These are phyloP conservation scores for Penaeus japonicus DNA, from an alignment of 1,140 invertebrate genomes.

Conservation along the genomic window DNA sequence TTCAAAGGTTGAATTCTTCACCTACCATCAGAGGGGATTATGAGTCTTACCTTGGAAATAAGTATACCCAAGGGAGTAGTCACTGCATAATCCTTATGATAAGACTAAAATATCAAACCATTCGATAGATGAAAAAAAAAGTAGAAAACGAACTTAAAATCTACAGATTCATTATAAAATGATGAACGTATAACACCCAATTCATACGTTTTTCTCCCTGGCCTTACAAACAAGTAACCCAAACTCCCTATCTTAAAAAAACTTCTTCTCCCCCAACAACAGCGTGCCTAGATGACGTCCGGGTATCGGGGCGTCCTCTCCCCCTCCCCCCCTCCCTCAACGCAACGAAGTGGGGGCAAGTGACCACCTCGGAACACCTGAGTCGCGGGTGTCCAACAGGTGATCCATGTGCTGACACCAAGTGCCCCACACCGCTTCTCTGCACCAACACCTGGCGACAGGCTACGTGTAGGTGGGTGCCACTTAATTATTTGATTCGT, in stretches of 20 bases:
- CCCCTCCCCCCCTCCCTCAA: conserved; percentile 6
- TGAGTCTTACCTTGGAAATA: too few relatives aligned
- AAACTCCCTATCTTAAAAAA: background rate
- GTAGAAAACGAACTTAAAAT: too few relatives aligned
- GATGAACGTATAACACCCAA: too few relatives aligned
- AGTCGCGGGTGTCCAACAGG: background rate
- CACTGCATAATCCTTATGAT: too few relatives aligned
- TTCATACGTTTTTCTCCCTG: background rate
- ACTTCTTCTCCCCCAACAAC: background rate
- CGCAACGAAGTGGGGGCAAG: conserved; percentile 26
- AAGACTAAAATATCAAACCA: too few relatives aligned
- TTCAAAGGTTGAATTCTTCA: too few relatives aligned
- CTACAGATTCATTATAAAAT: too few relatives aligned
- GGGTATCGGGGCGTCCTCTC: conserved; percentile 11
- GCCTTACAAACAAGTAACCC: background rate
- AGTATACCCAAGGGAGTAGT: too few relatives aligned
- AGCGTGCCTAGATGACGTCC: conserved; percentile 27
- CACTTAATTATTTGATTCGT: too few relatives aligned
- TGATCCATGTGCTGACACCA: background rate
- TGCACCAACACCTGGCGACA: background rate
- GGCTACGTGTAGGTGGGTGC: background rate
- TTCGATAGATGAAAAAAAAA: too few relatives aligned
- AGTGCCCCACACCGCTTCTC: conserved; percentile 2
- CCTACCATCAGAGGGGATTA: too few relatives aligned
- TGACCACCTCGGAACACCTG: background rate